Evolutionary conservation across 2,113 vertebrate genomes (phyloP), one percentile per base, ranked within the genome.

Genomic region (Rhegmatorhina hoffmannsi): DNA sequence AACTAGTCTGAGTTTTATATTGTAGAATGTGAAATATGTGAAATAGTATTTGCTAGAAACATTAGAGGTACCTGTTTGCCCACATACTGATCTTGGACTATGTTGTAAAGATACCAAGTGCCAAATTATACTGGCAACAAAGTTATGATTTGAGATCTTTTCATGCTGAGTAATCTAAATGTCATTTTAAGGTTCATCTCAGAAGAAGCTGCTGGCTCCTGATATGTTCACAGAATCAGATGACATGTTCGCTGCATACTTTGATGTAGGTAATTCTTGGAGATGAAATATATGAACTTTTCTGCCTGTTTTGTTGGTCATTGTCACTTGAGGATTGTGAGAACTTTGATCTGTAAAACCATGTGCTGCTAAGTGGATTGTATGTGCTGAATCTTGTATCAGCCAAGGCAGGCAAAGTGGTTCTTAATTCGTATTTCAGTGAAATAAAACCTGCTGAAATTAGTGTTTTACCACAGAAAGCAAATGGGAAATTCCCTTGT

Each of bases 211-310:
- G 15, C 98, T 99, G 26, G 99, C 99, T 87, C 99, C 99, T 4
- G 99, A 99, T 94, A 99, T 99, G 99, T 99, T 99, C 97, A 99
- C 98, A 29, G 99, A 99, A 97, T 99, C 99, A 29, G 99, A 99
- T 93, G 99, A 99, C 95, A 99, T 99, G 99, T 99, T 99, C 79
- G 99, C 99, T 94, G 99, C 99, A 1, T 98, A 98, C 97, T 99
- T 99, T 98, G 99, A 99, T 95, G 99, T 99, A 97, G 98, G 99
- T 98, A 95, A 95, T 94, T 95, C 95, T 95, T 81, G 28, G 64
- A 76, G 52, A 36, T 84, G 0, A 93, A 74, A 76, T 40, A 24
- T 19, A 11, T 62, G 26, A 2, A 11, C 13, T 47, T 31, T 53
- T 50, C 20, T 67, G 4, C 47, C 73, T 66, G 13, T 74, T 92